Conservation (phyloP, 1,140 invertebrate species). For the Brachionus calyciflorus region DNA sequence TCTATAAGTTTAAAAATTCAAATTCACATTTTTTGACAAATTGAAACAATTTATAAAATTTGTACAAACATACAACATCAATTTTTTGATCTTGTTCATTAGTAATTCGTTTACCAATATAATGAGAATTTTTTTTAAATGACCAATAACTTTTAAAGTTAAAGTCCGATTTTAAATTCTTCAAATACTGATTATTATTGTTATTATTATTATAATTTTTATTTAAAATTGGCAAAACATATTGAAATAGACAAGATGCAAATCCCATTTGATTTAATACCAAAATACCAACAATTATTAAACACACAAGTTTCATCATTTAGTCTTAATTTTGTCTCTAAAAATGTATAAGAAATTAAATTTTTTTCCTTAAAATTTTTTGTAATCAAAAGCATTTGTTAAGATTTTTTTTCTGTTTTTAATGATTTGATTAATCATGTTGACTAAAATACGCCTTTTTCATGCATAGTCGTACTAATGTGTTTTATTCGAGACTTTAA, state of each 20-base stretch:
- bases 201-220: background rate
- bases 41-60: background rate
- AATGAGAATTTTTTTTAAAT: slow-evolving; percentile 29
- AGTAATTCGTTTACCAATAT: background rate
- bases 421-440: no score
- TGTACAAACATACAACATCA: background rate
- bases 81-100: background rate
- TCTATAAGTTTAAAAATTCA: no score
- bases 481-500: no score
- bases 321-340: no score
- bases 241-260: background rate
- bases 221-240: background rate
- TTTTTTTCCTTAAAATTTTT: no score
- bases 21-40: background rate
- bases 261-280: background rate
- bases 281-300: background rate
- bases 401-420: no score
- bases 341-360: no score
- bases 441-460: no score
- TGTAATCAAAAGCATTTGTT: no score
- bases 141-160: background rate
- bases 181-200: background rate
- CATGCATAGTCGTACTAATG: no score
- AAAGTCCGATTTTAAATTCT: background rate
- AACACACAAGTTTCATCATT: background rate